Conservation (phyloP, 1,140 invertebrate species). For the Augochlora pura region DNA sequence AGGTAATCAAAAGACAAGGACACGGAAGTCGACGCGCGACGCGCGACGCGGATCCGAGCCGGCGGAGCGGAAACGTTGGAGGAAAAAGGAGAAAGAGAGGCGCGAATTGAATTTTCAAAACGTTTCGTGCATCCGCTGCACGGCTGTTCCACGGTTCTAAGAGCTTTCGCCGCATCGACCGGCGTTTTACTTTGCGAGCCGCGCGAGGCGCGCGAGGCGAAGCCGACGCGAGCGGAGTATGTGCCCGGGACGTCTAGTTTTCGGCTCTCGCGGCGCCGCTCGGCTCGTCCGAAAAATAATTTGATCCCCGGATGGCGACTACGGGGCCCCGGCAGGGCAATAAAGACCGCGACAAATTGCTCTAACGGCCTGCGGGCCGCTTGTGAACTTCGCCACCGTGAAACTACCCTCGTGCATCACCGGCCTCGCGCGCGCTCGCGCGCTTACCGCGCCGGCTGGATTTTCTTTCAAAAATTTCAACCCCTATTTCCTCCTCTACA, state of each 20-base stretch:
- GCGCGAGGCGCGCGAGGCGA: constrained; percentile 42
- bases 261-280: constrained; percentile 13
- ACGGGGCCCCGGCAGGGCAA: constrained; percentile 41
- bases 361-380: constrained; percentile 48
- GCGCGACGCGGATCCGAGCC: background rate
- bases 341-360: constrained; percentile 68
- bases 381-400: constrained; percentile 47
- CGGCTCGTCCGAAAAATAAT: constrained; percentile 61
- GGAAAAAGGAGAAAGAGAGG: constrained; percentile 2
- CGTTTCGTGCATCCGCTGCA: constrained; percentile 20
- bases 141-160: constrained; percentile 35
- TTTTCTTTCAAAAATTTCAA: background rate
- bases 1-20: constrained; percentile 2
- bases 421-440: too few relatives aligned
- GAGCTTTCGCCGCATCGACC: constrained; percentile 63
- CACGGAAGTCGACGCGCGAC: background rate
- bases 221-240: constrained; percentile 26
- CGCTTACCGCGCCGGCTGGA: too few relatives aligned
- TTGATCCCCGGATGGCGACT: constrained; percentile 56
- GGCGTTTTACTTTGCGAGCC: constrained; percentile 59
- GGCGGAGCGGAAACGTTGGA: background rate
- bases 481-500: background rate
- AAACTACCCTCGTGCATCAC: constrained; percentile 58
- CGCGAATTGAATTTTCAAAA: constrained; percentile 59
- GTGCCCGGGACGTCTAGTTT: constrained; percentile 6